Evolutionary conservation across 2,888 invertebrate genomes (phyloP), one percentile per base, ranked within the genome.

Genomic region (Xylophagus ater): DNA sequence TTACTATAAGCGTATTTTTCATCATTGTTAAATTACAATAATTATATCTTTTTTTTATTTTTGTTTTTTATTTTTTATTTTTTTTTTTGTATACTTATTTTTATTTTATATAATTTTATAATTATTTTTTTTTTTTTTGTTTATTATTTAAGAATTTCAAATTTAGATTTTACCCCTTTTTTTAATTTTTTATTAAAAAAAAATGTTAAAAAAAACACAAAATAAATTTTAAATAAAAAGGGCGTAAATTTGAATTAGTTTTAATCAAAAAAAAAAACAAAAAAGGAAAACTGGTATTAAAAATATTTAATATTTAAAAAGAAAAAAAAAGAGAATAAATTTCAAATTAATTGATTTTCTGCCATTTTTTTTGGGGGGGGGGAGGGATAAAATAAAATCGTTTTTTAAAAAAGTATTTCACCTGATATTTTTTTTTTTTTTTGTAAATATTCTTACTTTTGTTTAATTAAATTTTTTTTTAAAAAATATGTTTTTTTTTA

Each of bases 111-210:
- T 34, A 19, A 13, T 37, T 39, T 14, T 17, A 25, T 31, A 15
- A 19, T 33, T 34, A 37, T 23, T 39, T 51, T 49, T 49, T 47
- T 50, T 51, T 47, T 47, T 49, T 51, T 50, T 49, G 47, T 51
- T 51, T 49, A 49, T 46, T 51, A 23, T 10, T 23, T 23, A 10
- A 23, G 10, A 7, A 23, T 23, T 23, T 7, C 8, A 8, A 23
- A 8, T 15, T 28, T 28, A 17, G 19, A 8, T 35, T 37, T 18
- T 20, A 10, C 17, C 34, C 28, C 29, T 24, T 20, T 36, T 33
- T n/a, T 36, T 14, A 29, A 17, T 29, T 29, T 13, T 32, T 23
- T 13, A 24, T 20, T 7, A 21, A 14, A 21, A 34, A 24, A 32
- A 12, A 31, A 24, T n/a, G n/a, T n/a, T n/a, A n/a, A n/a, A n/a